These are phyloP conservation scores for Seriola quinqueradiata DNA, from an alignment of 2,113 vertebrate genomes.

Conservation along the genomic window DNA sequence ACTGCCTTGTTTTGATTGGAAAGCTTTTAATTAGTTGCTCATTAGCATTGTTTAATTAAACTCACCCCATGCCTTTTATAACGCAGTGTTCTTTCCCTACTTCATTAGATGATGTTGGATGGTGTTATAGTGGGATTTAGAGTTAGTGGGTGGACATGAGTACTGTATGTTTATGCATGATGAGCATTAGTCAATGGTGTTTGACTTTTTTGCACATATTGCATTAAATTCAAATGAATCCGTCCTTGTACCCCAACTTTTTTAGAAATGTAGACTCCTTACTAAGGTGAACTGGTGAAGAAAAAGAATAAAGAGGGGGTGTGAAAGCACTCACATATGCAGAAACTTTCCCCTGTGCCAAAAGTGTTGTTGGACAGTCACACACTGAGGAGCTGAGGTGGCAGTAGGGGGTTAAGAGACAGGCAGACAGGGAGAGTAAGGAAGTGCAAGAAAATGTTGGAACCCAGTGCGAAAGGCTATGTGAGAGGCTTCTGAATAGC, in stretches of 20 bases:
- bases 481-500: slow-evolving; percentile 70
- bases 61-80: slow-evolving; percentile 80
- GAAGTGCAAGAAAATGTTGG: slow-evolving; percentile 40
- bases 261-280: neutral
- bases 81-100: slow-evolving; percentile 62
- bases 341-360: slow-evolving; percentile 20
- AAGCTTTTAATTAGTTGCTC: slow-evolving; percentile 85
- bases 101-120: slow-evolving; percentile 72
- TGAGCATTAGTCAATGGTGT: slow-evolving; percentile 27
- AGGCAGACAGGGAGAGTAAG: slow-evolving; percentile 28
- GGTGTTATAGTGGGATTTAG: slow-evolving; percentile 49
- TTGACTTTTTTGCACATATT: slow-evolving; percentile 11
- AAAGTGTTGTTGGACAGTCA: slow-evolving; percentile 28
- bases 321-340: slow-evolving; percentile 2
- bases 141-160: slow-evolving; percentile 28
- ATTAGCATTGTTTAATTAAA: slow-evolving; percentile 88
- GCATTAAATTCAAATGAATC: neutral
- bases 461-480: slow-evolving; percentile 52
- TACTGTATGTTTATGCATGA: slow-evolving; percentile 18
- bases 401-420: slow-evolving; percentile 38
- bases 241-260: neutral
- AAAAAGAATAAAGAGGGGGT: neutral
- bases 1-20: slow-evolving; percentile 83
- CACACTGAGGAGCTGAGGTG: slow-evolving; percentile 31
- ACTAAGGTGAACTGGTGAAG: neutral